A percentile compares a stretch with the other conserved stretches of the same genome.
Conservation (phyloP, 2,113 vertebrate species). For the Xiphorhynchus elegans region DNA sequence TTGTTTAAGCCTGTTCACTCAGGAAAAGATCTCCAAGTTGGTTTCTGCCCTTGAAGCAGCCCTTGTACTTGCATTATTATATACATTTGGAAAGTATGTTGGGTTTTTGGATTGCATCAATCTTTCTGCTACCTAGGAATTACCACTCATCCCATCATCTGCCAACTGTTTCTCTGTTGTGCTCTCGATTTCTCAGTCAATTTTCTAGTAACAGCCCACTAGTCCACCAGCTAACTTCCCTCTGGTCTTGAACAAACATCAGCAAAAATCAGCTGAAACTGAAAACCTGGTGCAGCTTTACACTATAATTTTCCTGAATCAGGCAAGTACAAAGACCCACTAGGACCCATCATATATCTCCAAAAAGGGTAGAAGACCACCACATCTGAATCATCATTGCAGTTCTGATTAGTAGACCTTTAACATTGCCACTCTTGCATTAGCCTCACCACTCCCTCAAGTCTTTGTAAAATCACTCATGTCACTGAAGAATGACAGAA, state of each 20-base stretch:
- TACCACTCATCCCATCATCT: slow-evolving; percentile 2
- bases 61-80: background rate
- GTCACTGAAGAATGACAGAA: background rate
- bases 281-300: background rate
- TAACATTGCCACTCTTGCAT: background rate
- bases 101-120: background rate
- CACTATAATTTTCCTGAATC: slow-evolving; percentile 27
- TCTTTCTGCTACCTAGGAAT: slow-evolving; percentile 27
- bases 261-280: slow-evolving; percentile 42
- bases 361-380: background rate
- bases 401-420: background rate
- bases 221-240: slow-evolving; percentile 39
- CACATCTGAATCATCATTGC: background rate
- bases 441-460: background rate
- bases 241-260: slow-evolving; percentile 12
- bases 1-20: background rate
- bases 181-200: slow-evolving; percentile 30
- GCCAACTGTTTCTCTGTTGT: background rate
- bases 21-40: background rate
- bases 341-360: background rate
- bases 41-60: background rate
- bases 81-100: background rate
- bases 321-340: background rate
- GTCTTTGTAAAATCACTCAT: background rate
- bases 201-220: slow-evolving; percentile 1